Evolutionary conservation across 2,797 vertebrate genomes (phyloP).

Genomic region (Halcyon smyrnensis): DNA sequence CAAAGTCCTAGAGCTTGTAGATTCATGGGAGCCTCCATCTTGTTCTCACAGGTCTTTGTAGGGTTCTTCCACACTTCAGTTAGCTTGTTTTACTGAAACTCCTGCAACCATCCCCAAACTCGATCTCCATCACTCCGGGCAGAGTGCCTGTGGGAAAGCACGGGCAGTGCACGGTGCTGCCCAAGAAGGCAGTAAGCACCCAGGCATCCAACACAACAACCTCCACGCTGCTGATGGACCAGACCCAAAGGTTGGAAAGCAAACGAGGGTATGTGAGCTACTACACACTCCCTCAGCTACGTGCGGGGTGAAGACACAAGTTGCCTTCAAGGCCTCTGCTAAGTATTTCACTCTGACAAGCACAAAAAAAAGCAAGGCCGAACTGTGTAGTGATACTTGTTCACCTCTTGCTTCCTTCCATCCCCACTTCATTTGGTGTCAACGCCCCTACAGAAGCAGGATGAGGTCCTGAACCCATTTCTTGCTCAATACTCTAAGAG

Average conservation of each 20-base stretch:
- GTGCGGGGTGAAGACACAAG: background rate
- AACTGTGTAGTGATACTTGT: background rate
- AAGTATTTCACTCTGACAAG: background rate
- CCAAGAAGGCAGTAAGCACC: background rate
- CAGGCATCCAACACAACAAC: background rate
- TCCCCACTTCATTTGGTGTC: background rate
- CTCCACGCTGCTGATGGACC: background rate
- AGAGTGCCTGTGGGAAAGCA: background rate
- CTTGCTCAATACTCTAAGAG: background rate
- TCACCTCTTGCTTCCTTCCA: background rate
- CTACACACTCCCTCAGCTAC: rapidly evolving
- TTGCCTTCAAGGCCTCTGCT: background rate
- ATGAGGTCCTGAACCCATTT: background rate
- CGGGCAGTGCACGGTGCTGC: background rate
- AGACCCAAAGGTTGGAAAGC: rapidly evolving
- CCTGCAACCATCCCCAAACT: background rate
- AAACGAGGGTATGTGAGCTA: rapidly evolving
- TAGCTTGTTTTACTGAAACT: background rate
- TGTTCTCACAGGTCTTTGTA: background rate
- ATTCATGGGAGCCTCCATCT: background rate
- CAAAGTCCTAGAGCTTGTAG: background rate
- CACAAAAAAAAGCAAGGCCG: background rate
- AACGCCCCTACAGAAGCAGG: background rate
- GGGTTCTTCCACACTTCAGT: background rate
- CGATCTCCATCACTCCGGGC: background rate